A percentile compares a stretch with the other conserved stretches of the same genome.
Evolutionary conservation across 1,140 invertebrate genomes (phyloP).

Genomic region (Philopotamus ludificatus): DNA sequence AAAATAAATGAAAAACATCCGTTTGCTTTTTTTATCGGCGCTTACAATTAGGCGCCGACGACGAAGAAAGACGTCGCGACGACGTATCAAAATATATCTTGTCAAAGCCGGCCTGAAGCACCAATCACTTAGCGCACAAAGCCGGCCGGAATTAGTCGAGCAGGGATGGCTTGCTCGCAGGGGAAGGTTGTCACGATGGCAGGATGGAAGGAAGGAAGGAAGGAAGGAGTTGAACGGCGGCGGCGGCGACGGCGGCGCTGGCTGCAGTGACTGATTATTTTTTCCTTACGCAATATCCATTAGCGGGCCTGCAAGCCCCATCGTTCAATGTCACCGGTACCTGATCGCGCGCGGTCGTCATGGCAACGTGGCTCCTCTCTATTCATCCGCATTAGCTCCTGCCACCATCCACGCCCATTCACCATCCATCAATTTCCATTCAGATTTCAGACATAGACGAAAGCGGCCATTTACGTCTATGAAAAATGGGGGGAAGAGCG

Average conservation of each 20-base stretch:
- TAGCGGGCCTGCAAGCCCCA: conserved; percentile 3
- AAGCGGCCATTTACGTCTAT: background rate
- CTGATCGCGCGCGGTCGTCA: conserved; percentile 15
- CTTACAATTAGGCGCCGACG: background rate
- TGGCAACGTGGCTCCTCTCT: conserved; percentile 10
- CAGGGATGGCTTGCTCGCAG: background rate
- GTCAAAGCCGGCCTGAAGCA: conserved; percentile 16
- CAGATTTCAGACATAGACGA: background rate
- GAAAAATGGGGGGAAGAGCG: too few relatives aligned
- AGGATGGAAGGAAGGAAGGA: background rate
- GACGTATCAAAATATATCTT: conserved; percentile 20
- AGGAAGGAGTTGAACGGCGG: background rate
- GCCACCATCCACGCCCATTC: background rate
- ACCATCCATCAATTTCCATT: conserved; percentile 23
- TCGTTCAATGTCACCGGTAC: conserved; percentile 22
- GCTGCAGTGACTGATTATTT: conserved; percentile 6
- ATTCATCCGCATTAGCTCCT: conserved; percentile 17
- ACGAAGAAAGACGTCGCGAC: background rate
- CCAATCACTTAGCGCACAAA: conserved; percentile 26
- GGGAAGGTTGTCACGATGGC: background rate
- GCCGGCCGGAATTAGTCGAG: conserved; percentile 12
- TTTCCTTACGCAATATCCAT: conserved; percentile 14
- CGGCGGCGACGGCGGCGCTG: background rate
- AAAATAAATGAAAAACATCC: too few relatives aligned
- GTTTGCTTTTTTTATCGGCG: background rate